Evolutionary conservation across 1,140 invertebrate genomes (phyloP).

Genomic region (Ceratina japonica): DNA sequence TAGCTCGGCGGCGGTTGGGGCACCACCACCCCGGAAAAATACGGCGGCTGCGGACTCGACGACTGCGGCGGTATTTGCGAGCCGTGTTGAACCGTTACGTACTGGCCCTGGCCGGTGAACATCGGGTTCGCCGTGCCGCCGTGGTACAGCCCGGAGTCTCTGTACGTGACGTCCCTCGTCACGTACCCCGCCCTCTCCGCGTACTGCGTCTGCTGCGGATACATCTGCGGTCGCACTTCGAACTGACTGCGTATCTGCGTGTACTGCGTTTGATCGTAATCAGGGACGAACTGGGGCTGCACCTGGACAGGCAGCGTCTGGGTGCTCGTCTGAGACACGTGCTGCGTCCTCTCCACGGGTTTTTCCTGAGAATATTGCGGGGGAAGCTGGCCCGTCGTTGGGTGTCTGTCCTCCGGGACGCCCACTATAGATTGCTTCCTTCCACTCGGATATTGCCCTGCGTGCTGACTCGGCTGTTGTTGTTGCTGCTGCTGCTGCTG

Average conservation of each 20-base stretch:
- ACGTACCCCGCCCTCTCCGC: constrained; percentile 73
- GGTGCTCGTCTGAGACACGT: constrained; percentile 70
- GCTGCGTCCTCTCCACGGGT: constrained; percentile 66
- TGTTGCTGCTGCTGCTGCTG: no score
- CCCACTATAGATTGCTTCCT: constrained; percentile 66
- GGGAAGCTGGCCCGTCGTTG: constrained; percentile 66
- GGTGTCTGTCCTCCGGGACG: constrained; percentile 70
- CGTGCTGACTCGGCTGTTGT: constrained; percentile 45
- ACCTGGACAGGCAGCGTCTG: constrained; percentile 75
- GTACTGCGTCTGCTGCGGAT: constrained; percentile 70
- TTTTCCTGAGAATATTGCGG: constrained; percentile 72
- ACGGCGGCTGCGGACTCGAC: constrained; percentile 72
- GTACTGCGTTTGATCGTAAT: constrained; percentile 74
- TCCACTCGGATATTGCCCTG: constrained; percentile 49
- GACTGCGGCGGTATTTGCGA: constrained; percentile 71
- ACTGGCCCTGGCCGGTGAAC: constrained; percentile 72
- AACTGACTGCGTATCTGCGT: constrained; percentile 73
- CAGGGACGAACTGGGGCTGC: constrained; percentile 71
- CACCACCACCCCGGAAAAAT: constrained; percentile 69
- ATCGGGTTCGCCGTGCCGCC: constrained; percentile 65
- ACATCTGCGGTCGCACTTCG: constrained; percentile 72
- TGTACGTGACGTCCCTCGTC: constrained; percentile 71
- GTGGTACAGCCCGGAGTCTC: constrained; percentile 71
- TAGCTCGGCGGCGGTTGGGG: constrained; percentile 67
- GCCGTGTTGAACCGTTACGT: constrained; percentile 72